Conservation (phyloP, 2,797 vertebrate species). For the Anguilla marmorata region DNA sequence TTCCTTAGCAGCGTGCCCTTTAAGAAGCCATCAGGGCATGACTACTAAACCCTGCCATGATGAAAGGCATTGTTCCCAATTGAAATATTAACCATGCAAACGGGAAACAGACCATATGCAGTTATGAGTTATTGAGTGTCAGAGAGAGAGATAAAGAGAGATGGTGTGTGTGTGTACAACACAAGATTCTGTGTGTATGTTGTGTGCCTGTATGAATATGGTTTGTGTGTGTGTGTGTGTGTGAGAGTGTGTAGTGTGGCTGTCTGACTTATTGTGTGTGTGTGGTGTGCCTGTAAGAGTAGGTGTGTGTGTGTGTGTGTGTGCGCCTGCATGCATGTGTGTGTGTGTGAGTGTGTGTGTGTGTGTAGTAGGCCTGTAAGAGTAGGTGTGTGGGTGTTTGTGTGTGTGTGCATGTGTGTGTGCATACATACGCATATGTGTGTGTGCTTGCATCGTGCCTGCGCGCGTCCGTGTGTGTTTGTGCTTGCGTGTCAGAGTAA, state of each 20-base stretch:
- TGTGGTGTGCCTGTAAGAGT: not conserved
- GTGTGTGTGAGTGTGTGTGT: not conserved
- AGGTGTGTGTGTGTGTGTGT: no score
- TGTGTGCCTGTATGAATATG: conserved; percentile 9
- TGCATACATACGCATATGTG: not conserved
- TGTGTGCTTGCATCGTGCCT: not conserved
- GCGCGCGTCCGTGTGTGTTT: not conserved
- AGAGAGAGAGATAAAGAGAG: conserved; percentile 1
- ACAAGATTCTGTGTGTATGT: no score
- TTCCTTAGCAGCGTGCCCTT: not conserved
- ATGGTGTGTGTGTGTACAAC: no score
- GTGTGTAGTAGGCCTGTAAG: not conserved
- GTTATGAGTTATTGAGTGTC: conserved; percentile 23
- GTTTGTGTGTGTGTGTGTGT: not conserved
- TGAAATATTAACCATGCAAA: conserved; percentile 16
- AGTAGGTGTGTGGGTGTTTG: conserved; percentile 20
- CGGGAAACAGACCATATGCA: conserved; percentile 35
- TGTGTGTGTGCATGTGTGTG: conserved; percentile 19
- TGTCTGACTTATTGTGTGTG: conserved; percentile 23
- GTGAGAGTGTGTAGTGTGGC: not conserved
- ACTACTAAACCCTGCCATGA: not conserved
- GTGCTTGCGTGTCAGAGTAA: conserved; percentile 33
- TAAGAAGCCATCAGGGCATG: conserved; percentile 6
- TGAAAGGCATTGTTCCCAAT: not conserved
- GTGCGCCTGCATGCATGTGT: conserved; percentile 13